Conservation (phyloP, 1,140 invertebrate genomes). For the Scaptodrosophila lebanonensis region DNA sequence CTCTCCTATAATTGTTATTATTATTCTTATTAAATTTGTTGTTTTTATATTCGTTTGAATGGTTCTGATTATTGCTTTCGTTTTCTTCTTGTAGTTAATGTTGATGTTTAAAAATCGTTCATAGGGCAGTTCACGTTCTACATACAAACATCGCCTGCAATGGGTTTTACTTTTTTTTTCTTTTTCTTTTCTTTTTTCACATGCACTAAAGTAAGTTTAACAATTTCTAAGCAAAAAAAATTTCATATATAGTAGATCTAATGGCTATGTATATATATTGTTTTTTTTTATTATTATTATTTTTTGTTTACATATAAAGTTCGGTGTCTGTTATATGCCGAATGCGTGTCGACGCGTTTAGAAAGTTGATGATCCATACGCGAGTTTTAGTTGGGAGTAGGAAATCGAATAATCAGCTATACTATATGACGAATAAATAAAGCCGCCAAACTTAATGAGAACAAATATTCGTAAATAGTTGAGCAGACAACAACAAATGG, state of each 20-base stretch:
- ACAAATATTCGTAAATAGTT: too few species aligned
- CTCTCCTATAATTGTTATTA: slow-evolving; percentile 9
- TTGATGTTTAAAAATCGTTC: slow-evolving; percentile 56
- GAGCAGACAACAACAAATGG: too few species aligned
- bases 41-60: slow-evolving; percentile 34
- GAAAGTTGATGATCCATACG: too few species aligned
- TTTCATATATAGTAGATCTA: slow-evolving; percentile 3
- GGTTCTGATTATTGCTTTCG: slow-evolving; percentile 13
- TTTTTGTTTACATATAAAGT: slow-evolving; percentile 5
- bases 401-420: too few species aligned
- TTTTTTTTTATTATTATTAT: slow-evolving; percentile 3
- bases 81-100: slow-evolving; percentile 15
- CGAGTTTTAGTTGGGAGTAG: too few species aligned
- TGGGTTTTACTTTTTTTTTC: slow-evolving; percentile 23
- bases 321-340: too few species aligned
- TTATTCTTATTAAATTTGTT: slow-evolving; percentile 29
- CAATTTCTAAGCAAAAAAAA: slow-evolving; percentile 36
- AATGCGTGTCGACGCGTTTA: too few species aligned
- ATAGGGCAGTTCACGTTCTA: slow-evolving; percentile 68
- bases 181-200: too few species aligned
- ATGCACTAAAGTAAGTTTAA: slow-evolving; percentile 16
- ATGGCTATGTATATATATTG: slow-evolving; percentile 8
- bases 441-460: too few species aligned
- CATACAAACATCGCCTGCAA: slow-evolving; percentile 40
- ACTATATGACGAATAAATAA: too few species aligned